phyloP scores from a whole-genome alignment of 1,140 invertebrate genomes.

The Helicorthomorpha holstii region DNA sequence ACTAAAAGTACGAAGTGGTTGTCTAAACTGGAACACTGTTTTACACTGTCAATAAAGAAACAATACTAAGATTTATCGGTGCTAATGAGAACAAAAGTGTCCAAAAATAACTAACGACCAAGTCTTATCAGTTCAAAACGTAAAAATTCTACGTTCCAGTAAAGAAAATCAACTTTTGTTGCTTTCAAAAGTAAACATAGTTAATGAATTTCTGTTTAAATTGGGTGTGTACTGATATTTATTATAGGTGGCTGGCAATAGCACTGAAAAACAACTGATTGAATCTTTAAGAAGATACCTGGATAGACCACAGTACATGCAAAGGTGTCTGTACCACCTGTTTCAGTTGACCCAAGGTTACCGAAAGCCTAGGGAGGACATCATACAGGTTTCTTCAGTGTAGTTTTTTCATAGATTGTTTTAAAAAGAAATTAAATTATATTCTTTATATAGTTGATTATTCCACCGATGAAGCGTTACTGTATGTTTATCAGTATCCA shows the following conservation, averaged over 20 bases:
- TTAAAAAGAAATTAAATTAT: background rate
- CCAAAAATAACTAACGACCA: too few species aligned
- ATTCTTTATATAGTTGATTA: constrained; percentile 34
- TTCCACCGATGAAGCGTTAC: constrained; percentile 48
- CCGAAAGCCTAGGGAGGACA: constrained; percentile 40
- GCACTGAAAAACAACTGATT: constrained; percentile 41
- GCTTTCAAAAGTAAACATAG: too few species aligned
- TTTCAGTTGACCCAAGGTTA: constrained; percentile 45
- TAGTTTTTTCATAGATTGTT: background rate
- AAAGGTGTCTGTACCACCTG: constrained; percentile 52
- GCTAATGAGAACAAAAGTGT: too few species aligned
- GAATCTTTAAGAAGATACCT: constrained; percentile 44
- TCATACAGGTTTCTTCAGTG: constrained; percentile 38
- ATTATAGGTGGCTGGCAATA: constrained; percentile 43
- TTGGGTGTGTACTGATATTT: too few species aligned
- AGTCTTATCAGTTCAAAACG: too few species aligned
- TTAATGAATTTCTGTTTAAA: background rate
- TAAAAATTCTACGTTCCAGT: too few species aligned
- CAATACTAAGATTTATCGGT: too few species aligned
- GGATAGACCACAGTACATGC: constrained; percentile 41
- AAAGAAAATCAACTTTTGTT: too few species aligned
- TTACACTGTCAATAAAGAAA: too few species aligned
- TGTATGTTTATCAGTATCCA: constrained; percentile 47
- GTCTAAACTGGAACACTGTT: background rate
- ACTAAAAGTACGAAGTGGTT: background rate